Base-by-base conservation (phyloP, 2,888 invertebrate species). In the Scaptomyza tumidula region DNA sequence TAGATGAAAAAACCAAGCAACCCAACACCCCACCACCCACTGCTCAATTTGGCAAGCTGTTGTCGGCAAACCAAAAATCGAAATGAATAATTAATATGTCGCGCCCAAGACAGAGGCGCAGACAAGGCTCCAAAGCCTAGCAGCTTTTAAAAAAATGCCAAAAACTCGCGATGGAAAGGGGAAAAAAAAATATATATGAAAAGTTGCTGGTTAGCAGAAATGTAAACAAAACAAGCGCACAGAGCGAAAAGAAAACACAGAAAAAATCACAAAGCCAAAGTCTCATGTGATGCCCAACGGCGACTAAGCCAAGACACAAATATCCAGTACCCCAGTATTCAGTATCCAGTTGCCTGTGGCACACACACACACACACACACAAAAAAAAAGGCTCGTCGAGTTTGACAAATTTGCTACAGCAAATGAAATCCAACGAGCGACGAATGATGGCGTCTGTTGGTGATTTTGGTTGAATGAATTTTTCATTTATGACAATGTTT, bases 401-500 rank as follows among this genome's bases (percentile, higher is more conserved):
- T 80, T 87, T 85, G 88, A 87, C 86, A 87, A 87, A 87, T 85
- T 85, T 85, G 83, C 75, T 70, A 71, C 68, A 67, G 66, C 67
- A 79, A 80, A 75, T 85, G 77, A 86, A 86, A 81, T 76, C 68
- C 81, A 75, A 49, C 46, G 61, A 55, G 31, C 55, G 44, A 11
- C 55, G 44, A 35, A n/a, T 14, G 14, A 14, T 39, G 53, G 31
- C 56, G 48, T 10, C 41, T 31, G 16, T 10, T 67, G 45, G 31
- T 54, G 56, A 53, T 67, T 67, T 71, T 45, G 66, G 64, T 53
- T 52, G 61, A 56, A 71, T 71, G 73, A 83, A 88, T 86, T 81
- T 86, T 88, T 86, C 86, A 88, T 88, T 86, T 86, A 86, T 86
- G 85, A 88, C 85, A 88, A 83, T 87, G 86, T 88, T 86, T 87